Conservation (phyloP, 2,888 invertebrate species). For the Cheilosia scutellata region DNA sequence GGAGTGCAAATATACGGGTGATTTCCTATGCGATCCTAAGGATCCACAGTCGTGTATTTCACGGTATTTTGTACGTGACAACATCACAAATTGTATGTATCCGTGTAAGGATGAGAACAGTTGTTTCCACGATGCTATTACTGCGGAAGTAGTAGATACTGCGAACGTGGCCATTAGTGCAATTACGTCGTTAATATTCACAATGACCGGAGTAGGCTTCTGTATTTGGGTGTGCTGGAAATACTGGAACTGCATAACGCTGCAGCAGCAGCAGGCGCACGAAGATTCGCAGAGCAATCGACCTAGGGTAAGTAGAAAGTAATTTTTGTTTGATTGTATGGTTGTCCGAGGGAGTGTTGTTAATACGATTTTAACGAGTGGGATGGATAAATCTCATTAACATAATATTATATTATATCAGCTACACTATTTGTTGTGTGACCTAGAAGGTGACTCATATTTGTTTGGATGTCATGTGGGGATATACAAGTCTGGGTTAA, state of each 20-base stretch:
- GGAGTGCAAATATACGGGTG: slow-evolving; percentile 80
- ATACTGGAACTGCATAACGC: slow-evolving; percentile 83
- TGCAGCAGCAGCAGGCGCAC: slow-evolving; percentile 82
- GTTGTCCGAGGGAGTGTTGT: not conserved
- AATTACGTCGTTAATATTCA: slow-evolving; percentile 82
- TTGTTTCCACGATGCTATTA: slow-evolving; percentile 81
- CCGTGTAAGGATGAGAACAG: slow-evolving; percentile 82
- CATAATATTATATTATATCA: not conserved
- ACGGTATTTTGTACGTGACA: slow-evolving; percentile 82
- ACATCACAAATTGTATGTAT: slow-evolving; percentile 82
- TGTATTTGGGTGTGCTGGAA: slow-evolving; percentile 84
- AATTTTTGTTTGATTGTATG: not conserved
- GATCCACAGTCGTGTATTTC: slow-evolving; percentile 82
- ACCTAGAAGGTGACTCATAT: slow-evolving; percentile 7
- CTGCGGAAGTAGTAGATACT: slow-evolving; percentile 79
- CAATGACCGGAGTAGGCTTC: slow-evolving; percentile 83
- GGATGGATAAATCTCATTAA: not conserved
- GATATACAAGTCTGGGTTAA: not conserved
- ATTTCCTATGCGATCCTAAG: slow-evolving; percentile 81
- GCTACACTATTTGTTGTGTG: not conserved
- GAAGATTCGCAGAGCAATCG: slow-evolving; percentile 80
- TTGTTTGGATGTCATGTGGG: not conserved
- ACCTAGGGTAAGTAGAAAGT: slow-evolving; percentile 64
- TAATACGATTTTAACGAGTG: slow-evolving; percentile 3
- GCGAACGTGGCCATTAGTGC: slow-evolving; percentile 83